Evolutionary conservation across 2,888 invertebrate species (phyloP).

Genomic region (Dilophus febrilis): DNA sequence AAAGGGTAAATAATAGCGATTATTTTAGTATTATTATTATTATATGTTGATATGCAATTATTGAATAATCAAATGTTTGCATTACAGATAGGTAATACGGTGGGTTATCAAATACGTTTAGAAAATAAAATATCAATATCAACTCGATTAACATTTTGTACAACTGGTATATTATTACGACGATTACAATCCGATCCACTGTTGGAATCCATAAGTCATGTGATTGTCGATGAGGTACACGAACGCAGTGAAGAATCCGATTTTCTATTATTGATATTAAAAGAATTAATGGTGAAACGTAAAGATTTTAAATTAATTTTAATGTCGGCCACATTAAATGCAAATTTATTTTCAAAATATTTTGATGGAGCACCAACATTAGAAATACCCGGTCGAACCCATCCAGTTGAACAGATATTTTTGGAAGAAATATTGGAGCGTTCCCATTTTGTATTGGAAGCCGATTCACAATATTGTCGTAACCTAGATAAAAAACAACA

Average conservation of each 20-base stretch:
- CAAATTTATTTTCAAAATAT: slow-evolving; percentile 67
- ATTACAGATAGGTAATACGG: slow-evolving; percentile 20
- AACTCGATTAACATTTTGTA: slow-evolving; percentile 81
- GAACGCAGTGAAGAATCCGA: slow-evolving; percentile 84
- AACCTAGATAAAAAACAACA: slow-evolving; percentile 43
- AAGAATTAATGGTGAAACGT: slow-evolving; percentile 53
- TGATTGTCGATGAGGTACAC: slow-evolving; percentile 83
- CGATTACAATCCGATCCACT: slow-evolving; percentile 64
- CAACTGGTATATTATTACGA: slow-evolving; percentile 77
- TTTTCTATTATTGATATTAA: slow-evolving; percentile 67
- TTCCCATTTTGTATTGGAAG: slow-evolving; percentile 40
- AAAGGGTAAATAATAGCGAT: slow-evolving; percentile 33
- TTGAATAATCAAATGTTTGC: background rate
- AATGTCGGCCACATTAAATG: slow-evolving; percentile 88
- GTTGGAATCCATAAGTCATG: slow-evolving; percentile 60
- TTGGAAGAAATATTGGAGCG: slow-evolving; percentile 65
- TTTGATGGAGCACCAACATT: slow-evolving; percentile 64
- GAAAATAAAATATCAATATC: slow-evolving; percentile 58
- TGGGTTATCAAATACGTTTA: slow-evolving; percentile 56
- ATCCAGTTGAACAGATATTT: slow-evolving; percentile 64
- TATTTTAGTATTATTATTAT: slow-evolving; percentile 33
- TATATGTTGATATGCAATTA: background rate
- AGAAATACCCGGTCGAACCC: slow-evolving; percentile 69
- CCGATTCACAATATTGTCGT: slow-evolving; percentile 38
- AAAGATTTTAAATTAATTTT: slow-evolving; percentile 66